Percentiles rank a stretch among this genome's conserved stretches.
phyloP scores from a whole-genome alignment of 2,888 invertebrate species.

The Andrena praecox region DNA sequence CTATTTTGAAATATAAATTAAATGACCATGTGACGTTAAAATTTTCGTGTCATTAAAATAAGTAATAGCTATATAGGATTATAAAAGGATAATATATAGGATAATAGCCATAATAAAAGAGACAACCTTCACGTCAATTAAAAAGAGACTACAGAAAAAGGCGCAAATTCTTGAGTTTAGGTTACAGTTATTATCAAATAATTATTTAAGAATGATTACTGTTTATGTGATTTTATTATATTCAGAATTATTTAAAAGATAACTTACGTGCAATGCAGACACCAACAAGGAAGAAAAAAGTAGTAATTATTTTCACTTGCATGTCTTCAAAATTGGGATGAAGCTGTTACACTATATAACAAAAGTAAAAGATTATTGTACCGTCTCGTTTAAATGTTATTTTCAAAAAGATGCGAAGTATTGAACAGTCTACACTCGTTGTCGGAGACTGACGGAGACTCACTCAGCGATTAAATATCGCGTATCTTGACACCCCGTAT shows the following conservation, averaged over 20 bases:
- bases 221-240: not conserved
- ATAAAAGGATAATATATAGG: too few relatives aligned
- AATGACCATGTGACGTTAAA: too few relatives aligned
- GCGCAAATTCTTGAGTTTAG: not conserved
- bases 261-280: constrained; percentile 21
- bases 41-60: too few relatives aligned
- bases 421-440: too few relatives aligned
- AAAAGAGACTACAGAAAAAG: not conserved
- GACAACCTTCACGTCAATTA: not conserved
- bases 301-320: not conserved
- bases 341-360: not conserved
- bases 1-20: too few relatives aligned
- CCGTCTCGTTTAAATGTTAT: not conserved
- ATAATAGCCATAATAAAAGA: too few relatives aligned
- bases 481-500: too few relatives aligned
- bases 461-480: too few relatives aligned
- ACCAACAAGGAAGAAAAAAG: not conserved
- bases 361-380: not conserved
- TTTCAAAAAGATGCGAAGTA: not conserved
- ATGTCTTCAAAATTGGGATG: constrained; percentile 16
- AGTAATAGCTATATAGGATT: too few relatives aligned
- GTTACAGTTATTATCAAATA: not conserved
- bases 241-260: not conserved
- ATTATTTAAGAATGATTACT: not conserved
- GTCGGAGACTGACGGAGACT: too few relatives aligned